phyloP scores from a whole-genome alignment of 2,113 vertebrate genomes.

The Centropus unirufus region DNA sequence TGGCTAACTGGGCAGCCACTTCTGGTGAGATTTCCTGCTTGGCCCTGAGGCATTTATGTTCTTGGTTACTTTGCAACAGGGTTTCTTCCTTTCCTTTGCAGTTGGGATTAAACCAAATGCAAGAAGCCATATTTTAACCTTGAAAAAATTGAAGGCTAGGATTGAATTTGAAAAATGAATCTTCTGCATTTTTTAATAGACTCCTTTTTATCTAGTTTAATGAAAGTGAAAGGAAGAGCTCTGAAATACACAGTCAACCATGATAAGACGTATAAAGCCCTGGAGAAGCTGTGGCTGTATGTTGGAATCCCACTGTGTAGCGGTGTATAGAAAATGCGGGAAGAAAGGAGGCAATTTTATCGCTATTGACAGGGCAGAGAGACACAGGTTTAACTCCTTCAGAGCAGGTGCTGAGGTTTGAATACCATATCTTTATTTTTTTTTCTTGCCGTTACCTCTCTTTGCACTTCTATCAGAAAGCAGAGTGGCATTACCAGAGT shows the following conservation, averaged over 20 bases:
- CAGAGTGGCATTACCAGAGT: not conserved
- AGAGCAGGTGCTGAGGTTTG: not conserved
- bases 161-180: constrained; percentile 25
- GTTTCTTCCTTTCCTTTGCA: not conserved
- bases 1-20: not conserved
- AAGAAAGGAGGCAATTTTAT: not conserved
- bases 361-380: not conserved
- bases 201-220: constrained; percentile 48
- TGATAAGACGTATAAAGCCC: constrained; percentile 5
- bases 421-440: not conserved
- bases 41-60: not conserved
- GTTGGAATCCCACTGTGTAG: not conserved
- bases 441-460: not conserved
- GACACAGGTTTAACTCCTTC: not conserved
- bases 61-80: not conserved
- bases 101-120: not conserved
- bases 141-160: not conserved
- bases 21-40: not conserved
- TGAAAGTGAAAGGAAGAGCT: constrained; percentile 29
- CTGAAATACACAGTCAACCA: constrained; percentile 33
- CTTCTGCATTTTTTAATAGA: constrained; percentile 36
- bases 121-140: not conserved
- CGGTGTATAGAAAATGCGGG: not conserved
- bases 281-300: not conserved
- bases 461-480: not conserved